Evolutionary conservation across 1,140 invertebrate genomes (phyloP).

Genomic region (Drosophila simulans): DNA sequence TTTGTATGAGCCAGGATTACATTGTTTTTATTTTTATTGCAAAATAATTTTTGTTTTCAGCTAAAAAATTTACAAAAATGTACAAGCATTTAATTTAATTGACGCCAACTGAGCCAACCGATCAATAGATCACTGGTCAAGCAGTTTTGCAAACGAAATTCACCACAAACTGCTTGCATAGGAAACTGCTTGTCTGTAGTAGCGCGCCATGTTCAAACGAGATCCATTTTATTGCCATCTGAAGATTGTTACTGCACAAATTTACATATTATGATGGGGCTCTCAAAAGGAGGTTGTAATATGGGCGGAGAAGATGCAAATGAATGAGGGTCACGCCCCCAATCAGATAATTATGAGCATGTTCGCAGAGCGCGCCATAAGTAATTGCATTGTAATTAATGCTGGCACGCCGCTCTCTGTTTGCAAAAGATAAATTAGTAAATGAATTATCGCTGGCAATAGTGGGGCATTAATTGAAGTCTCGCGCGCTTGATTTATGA

Average conservation of each 20-base stretch:
- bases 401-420: constrained; percentile 51
- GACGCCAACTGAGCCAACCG: not conserved
- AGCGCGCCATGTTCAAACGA: constrained; percentile 8
- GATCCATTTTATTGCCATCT: constrained; percentile 7
- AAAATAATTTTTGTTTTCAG: too few species aligned
- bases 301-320: constrained; percentile 51
- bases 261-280: not conserved
- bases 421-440: constrained; percentile 76
- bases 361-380: constrained; percentile 41
- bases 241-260: not conserved
- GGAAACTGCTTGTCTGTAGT: not conserved
- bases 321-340: constrained; percentile 49
- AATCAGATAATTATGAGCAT: constrained; percentile 67
- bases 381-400: constrained; percentile 82
- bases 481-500: constrained; percentile 74
- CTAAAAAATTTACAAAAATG: too few species aligned
- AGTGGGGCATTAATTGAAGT: constrained; percentile 80
- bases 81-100: too few species aligned
- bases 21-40: too few species aligned
- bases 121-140: constrained; percentile 9
- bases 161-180: constrained; percentile 5
- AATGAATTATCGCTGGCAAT: constrained; percentile 77
- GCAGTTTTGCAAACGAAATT: not conserved
- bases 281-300: not conserved
- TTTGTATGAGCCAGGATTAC: too few species aligned